Evolutionary conservation across 2,797 vertebrate genomes (phyloP), one percentile per base, ranked within the genome.

Genomic region (Rhinogobio ventralis): DNA sequence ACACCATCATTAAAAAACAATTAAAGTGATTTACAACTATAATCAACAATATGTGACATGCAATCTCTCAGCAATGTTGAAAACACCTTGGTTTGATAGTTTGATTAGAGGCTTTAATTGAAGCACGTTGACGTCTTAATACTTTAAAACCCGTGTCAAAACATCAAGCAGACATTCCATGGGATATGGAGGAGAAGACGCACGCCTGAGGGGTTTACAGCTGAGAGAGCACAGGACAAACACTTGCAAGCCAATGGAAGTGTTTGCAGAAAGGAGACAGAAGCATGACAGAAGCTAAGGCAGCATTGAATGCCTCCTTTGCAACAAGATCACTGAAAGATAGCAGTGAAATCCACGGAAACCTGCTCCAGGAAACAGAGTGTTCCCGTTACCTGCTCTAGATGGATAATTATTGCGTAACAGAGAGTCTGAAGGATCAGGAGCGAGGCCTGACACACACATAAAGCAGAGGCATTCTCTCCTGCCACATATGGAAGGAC

Each of bases 401-500:
- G 68, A 74, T 82, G 9, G 28, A 17, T 64, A 8, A 73, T 60
- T 9, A 51, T 25, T 74, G 81, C 9, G 64, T 46, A 19, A 64
- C 6, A 9, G 19, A 33, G n/a, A 13, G 36, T 39, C 36, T 82
- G 53, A 53, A 42, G 36, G 68, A 71, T 42, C 19, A 60, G 19
- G 39, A 19, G 36, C 23, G 7, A 25, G 80, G 68, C 68, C 51
- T 72, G 10, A 30, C 33, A 55, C 46, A 51, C 17, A 51, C 4
- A 4, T 5, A 6, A 49, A 49, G 15, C 46, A 17, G 15, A 49
- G 14, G 4, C 46, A 23, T n/a, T 13, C 5, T 6, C 20, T 45
- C 23, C 23, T 42, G 17, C 13, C 33, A 55, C 84, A 80, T 81
- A 71, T 77, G 76, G 76, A 87, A 55, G 19, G 57, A 46, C 66